Base-by-base conservation (phyloP, 2,888 invertebrate species). In the Axea sp. region DNA sequence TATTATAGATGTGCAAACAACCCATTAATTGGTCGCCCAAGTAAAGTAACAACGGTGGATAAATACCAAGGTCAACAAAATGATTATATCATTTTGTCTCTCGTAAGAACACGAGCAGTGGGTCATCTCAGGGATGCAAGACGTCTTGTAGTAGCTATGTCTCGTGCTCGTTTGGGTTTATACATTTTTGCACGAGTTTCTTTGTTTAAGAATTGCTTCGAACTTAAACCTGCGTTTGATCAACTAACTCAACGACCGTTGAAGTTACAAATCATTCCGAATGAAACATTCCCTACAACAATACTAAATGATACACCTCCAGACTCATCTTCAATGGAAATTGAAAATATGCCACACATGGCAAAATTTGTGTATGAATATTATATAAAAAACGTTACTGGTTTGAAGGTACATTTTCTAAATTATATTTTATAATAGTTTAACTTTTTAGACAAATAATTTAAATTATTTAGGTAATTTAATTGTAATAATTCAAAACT, bases 11-110 rank as follows among this genome's bases (percentile, higher is more conserved):
- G 99, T 88, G 96, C 96, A 0, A 93, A 93, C 72, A 99, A 99
- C 89, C 96, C 98, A 0, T 90, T 99, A 51, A 97, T 99, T 79
- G 99, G 99, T 9, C 90, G 93, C 82, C 98, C 98, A 0, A 93
- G 95, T 78, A 98, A 97, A 90, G 92, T 96, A 15, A 95, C 96
- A 0, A 99, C 99, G 0, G 99, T 99, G 9, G 99, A 99, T 89
- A 98, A 99, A 86, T 99, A 98, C 88, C 99, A 99, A 86, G 99
- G 99, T 62, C 99, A 99, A 85, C 99, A 99, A 89, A 99, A 99
- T 88, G 99, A 99, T 88, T 97, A 96, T 83, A 97, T 99, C 69
- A 90, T 99, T 8, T 91, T 99, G 43, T 99, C 99, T 0, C 89
- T 99, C 39, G 99, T 99, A 12, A 92, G 98, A 74, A 99, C 99